Conservation (phyloP, 2,113 vertebrate genomes). For the Eulemur rufifrons region DNA sequence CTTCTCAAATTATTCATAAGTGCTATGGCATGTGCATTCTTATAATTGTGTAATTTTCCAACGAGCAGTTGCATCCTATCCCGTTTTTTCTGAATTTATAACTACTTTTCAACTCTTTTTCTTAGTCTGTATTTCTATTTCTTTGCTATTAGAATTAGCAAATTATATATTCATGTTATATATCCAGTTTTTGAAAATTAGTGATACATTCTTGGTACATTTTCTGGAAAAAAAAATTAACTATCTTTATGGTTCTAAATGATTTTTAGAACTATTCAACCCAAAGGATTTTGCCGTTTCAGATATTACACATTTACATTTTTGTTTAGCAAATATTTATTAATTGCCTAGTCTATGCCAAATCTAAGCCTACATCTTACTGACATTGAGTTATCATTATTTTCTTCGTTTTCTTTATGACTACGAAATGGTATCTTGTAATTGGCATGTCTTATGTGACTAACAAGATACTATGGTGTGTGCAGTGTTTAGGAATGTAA, state of each 20-base stretch:
- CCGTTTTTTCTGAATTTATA: not conserved
- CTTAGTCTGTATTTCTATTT: not conserved
- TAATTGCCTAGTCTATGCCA: not conserved
- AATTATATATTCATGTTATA: not conserved
- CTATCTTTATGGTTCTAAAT: not conserved
- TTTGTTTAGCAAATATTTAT: slow-evolving; percentile 11
- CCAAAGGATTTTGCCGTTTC: not conserved
- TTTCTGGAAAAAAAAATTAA: slow-evolving; percentile 8
- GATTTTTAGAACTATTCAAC: not conserved
- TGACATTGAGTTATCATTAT: not conserved
- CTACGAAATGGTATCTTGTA: not conserved
- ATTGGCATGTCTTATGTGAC: not conserved
- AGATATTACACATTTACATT: not conserved
- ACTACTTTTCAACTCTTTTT: not conserved
- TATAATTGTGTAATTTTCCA: not conserved
- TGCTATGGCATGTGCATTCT: not conserved
- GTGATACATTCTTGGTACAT: not conserved
- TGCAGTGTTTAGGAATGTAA: not conserved
- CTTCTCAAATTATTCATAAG: not conserved
- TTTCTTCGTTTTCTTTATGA: not conserved
- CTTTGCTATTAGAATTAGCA: not conserved
- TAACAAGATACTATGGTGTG: not conserved
- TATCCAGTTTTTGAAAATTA: not conserved
- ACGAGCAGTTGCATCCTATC: not conserved
- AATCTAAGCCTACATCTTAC: not conserved